Base-by-base conservation (phyloP, 2,797 vertebrate species). In the Phyllotis vaccarum region DNA sequence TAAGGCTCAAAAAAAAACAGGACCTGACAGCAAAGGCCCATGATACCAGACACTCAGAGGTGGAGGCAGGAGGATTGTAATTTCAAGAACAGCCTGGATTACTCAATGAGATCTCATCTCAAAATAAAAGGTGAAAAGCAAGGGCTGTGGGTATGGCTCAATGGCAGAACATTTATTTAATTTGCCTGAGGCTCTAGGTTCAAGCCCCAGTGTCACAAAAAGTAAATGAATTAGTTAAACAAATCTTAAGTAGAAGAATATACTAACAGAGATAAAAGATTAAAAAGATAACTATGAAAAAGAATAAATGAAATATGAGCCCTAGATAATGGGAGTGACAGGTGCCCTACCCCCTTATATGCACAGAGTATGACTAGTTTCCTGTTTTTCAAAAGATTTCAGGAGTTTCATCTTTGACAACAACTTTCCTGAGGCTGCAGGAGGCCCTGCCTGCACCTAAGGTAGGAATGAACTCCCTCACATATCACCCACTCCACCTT, bases 211-310 rank as follows among this genome's bases (percentile, higher is more conserved):
- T n/a, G 40, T 40, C 62, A 40, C 66, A 70, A 31, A 70, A 70
- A 52, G n/a, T 37, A 54, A 86, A 68, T n/a, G 2, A 85, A 54
- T 56, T 37, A 52, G 56, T 78, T 72, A 68, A 52, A 49, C 40
- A 75, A 90, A 88, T 54, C 14, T 34, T 81, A 78, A 89, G 78
- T 3, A 89, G 68, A 90, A 88, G 52, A 66, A 78, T 49, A 54
- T 46, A 79, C 49, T 78, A 52, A 89, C 62, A 80, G 81, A 86
- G 27, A 60, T 29, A 81, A 75, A 70, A 81, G 27, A 54, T 16
- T 49, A 49, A 72, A 80, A 76, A 78, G 95, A 89, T 89, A 82
- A 21, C 37, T 49, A 13, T n/a, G 49, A 64, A 68, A 58, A 21
- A 66, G 7, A 10, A 78, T 62, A 91, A 49, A 22, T n/a, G 49